A percentile compares a stretch with the other conserved stretches of the same genome.
These are phyloP conservation scores for Caenorhabditis plicata DNA, from an alignment of 2,888 invertebrate species.

Conservation along the genomic window DNA sequence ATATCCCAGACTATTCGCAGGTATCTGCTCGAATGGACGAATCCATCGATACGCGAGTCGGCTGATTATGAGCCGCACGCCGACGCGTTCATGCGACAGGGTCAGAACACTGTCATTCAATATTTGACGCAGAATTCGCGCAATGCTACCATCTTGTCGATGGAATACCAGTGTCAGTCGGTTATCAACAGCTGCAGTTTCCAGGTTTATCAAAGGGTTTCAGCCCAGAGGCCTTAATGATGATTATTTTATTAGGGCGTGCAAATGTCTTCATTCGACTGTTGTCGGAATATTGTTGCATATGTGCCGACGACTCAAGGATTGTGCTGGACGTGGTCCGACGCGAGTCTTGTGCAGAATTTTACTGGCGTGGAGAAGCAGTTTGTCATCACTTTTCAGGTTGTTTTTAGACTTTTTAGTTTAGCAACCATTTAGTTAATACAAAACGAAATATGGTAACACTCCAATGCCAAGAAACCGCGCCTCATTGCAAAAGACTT, in stretches of 20 bases:
- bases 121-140: conserved; percentile 22
- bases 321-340: conserved; percentile 38
- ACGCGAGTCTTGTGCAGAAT: conserved; percentile 36
- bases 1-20: too few species aligned
- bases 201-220: conserved; percentile 3
- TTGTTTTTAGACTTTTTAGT: conserved; percentile 4
- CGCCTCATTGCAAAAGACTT: too few species aligned
- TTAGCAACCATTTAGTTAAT: too few species aligned
- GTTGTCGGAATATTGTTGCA: conserved; percentile 30
- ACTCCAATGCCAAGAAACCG: too few species aligned
- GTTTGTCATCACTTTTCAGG: conserved; percentile 42
- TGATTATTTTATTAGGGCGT: conserved; percentile 13
- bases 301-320: conserved; percentile 30
- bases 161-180: conserved; percentile 47
- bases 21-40: conserved; percentile 52
- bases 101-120: conserved; percentile 27
- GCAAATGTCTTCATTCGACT: conserved; percentile 36
- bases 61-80: conserved; percentile 36
- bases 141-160: conserved; percentile 29
- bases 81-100: conserved; percentile 20
- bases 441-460: too few species aligned
- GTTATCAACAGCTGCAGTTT: conserved; percentile 43
- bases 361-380: conserved; percentile 31
- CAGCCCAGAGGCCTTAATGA: too few species aligned
- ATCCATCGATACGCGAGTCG: conserved; percentile 35